A percentile compares a stretch with the other conserved stretches of the same genome.
These are phyloP conservation scores for Chalcis sispes DNA, from an alignment of 2,888 invertebrate species.

Conservation along the genomic window DNA sequence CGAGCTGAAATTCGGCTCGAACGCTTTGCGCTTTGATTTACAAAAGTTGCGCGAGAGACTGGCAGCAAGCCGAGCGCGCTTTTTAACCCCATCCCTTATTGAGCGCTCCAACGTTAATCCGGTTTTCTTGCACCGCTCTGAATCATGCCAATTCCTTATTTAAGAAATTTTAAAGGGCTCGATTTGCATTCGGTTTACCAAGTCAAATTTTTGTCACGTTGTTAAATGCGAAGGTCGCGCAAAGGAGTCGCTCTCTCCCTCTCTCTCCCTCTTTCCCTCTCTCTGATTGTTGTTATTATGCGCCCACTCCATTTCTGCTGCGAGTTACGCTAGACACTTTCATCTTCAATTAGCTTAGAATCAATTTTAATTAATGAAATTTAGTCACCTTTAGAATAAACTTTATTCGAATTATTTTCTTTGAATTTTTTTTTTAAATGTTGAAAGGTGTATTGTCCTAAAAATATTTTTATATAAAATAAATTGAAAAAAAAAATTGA, in stretches of 20 bases:
- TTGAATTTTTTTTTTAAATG: no score
- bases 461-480: no score
- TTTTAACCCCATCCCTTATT: background rate
- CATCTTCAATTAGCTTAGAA: constrained; percentile 14
- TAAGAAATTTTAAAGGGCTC: constrained; percentile 43
- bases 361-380: constrained; percentile 35
- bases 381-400: background rate
- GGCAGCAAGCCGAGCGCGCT: background rate
- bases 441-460: no score
- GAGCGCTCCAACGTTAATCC: constrained; percentile 27
- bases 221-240: constrained; percentile 2
- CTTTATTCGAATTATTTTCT: no score
- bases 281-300: background rate
- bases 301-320: no score
- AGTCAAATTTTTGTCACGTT: constrained; percentile 31
- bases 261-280: no score
- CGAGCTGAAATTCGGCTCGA: background rate
- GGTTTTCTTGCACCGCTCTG: constrained; percentile 20
- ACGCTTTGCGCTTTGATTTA: constrained; percentile 42
- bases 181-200: constrained; percentile 52
- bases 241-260: background rate
- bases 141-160: constrained; percentile 35
- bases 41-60: constrained; percentile 22
- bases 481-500: no score
- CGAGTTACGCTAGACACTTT: no score